phyloP scores from a whole-genome alignment of 2,888 invertebrate species.

The Drosophila fulvimacula region DNA sequence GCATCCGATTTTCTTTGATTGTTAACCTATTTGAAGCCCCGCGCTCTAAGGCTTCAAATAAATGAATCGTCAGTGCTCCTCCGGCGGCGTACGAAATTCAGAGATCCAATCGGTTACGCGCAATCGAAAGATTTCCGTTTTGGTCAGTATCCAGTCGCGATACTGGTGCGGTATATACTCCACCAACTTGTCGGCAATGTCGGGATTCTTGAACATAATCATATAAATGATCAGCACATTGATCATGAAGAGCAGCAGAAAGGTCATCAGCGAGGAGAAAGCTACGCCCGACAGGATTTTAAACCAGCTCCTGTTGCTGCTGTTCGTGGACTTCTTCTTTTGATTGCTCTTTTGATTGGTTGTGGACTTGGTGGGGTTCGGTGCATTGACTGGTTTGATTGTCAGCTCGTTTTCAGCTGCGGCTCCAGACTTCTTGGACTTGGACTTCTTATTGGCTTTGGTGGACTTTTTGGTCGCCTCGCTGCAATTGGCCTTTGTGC shows the following conservation, averaged over 20 bases:
- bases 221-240: conserved; percentile 82
- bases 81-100: conserved; percentile 82
- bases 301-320: conserved; percentile 37
- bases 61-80: conserved; percentile 83
- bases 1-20: conserved; percentile 52
- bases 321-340: conserved; percentile 53
- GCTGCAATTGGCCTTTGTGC: conserved; percentile 40
- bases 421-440: conserved; percentile 57
- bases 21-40: conserved; percentile 61
- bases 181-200: conserved; percentile 82
- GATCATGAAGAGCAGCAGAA: conserved; percentile 79
- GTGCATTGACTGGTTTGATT: conserved; percentile 54
- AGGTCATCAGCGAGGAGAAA: conserved; percentile 80
- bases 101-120: conserved; percentile 83
- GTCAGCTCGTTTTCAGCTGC: conserved; percentile 59
- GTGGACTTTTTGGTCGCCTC: conserved; percentile 55
- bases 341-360: conserved; percentile 64
- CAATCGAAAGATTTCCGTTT: conserved; percentile 82
- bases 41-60: conserved; percentile 82
- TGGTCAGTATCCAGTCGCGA: conserved; percentile 83
- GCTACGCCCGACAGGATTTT: conserved; percentile 61
- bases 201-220: conserved; percentile 84
- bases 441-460: conserved; percentile 72
- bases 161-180: conserved; percentile 83
- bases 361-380: conserved; percentile 23